These are phyloP conservation scores for Pitta sordida DNA, from an alignment of 2,113 vertebrate genomes.

Conservation along the genomic window DNA sequence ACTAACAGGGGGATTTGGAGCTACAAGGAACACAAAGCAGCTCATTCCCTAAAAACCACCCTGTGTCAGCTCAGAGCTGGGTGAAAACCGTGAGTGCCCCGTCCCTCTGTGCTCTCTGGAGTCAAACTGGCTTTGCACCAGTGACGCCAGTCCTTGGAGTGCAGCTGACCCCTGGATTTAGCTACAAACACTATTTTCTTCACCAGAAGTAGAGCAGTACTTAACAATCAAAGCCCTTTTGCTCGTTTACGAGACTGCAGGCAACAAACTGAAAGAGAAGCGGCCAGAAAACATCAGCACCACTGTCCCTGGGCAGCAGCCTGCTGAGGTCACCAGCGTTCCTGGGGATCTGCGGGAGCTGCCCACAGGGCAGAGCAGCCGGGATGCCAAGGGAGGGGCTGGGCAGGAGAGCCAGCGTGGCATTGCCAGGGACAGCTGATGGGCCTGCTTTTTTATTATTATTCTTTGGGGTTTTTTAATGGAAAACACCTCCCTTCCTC, in stretches of 20 bases:
- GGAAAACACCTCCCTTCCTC: not conserved
- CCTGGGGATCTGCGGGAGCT: not conserved
- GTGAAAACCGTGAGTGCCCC: not conserved
- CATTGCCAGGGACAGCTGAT: not conserved
- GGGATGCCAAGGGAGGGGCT: not conserved
- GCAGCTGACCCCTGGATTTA: not conserved
- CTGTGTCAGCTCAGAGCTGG: not conserved
- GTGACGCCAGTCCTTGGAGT: not conserved
- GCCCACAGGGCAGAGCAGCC: too few relatives aligned
- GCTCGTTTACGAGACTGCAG: not conserved
- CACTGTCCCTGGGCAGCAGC: not conserved
- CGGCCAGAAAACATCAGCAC: not conserved
- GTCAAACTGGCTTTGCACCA: not conserved
- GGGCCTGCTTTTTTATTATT: not conserved
- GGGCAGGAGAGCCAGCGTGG: not conserved
- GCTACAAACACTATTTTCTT: not conserved
- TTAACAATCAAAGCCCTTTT: not conserved
- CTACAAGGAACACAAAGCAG: not conserved
- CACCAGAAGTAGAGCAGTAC: not conserved
- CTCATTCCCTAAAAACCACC: not conserved
- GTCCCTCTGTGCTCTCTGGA: not conserved
- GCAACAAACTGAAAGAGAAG: not conserved
- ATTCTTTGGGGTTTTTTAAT: not conserved
- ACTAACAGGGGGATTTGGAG: not conserved
- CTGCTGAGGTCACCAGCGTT: not conserved